Evolutionary conservation across 2,797 vertebrate species (phyloP), one percentile per base, ranked within the genome.

Genomic region (Pempheris klunzingeri): DNA sequence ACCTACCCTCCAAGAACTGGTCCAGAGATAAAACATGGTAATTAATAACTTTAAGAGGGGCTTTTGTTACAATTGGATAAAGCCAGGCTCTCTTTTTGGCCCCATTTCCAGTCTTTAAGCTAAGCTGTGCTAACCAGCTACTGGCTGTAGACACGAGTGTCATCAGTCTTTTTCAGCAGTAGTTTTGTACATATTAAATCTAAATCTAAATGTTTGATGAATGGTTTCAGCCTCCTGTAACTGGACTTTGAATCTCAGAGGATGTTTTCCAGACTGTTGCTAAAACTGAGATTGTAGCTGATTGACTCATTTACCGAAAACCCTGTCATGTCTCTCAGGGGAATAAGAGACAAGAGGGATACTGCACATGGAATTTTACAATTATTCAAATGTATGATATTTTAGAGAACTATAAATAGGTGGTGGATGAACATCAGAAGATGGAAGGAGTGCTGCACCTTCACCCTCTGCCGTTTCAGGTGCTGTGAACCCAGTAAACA

Each of bases 401-500:
- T 39, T 24, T 26, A 43, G 10, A 20, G 18, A 18, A 52, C 24
- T 22, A 22, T 22, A 24, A 30, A 50, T 12, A 24, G 38, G 18
- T n/a, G 30, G 49, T 32, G 24, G 26, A 5, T 22, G n/a, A 46
- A 22, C 17, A 26, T 30, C 30, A 61, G 69, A 59, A 20, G 22
- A 14, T 38, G 20, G 20, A 52, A 12, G 17, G n/a, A 26, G 66
- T 6, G 15, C 38, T 44, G 22, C 17, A 18, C 5, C n/a, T 59
- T 41, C n/a, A 68, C 13, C 22, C 5, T 59, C 54, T 20, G 50
- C 41, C 18, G 57, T 32, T 63, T 61, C 49, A 71, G 64, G 39
- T 68, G 52, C 47, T 12, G 46, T 36, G 43, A 63, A 28, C 52
- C 38, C 44, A 14, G 43, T 17, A 20, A 46, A 36, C 30, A 18